Evolutionary conservation across 1,140 invertebrate species (phyloP), one percentile per base, ranked within the genome.

Genomic region (Dinoponera quadriceps): DNA sequence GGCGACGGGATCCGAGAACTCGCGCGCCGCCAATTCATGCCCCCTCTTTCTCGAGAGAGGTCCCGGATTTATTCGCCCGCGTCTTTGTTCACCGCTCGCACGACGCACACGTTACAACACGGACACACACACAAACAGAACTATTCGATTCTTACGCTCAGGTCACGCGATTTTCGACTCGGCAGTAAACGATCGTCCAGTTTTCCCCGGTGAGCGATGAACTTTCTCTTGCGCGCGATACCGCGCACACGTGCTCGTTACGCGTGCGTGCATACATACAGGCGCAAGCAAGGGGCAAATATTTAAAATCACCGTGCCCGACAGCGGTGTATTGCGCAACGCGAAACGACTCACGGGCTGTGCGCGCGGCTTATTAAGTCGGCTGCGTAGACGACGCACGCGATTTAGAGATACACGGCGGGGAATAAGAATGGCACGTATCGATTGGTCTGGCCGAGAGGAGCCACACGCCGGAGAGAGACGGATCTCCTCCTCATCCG

Each of bases 211-310:
- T 71, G 71, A 87, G 44, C 82, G 85, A 55, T 48, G 71, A 88
- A 87, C 86, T 87, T 87, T 88, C 86, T 88, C 86, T 48, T 82
- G 59, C 59, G 44, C 84, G 48, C 54, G 33, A 11, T 63, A 14
- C 20, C 20, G 33, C n/a, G 38, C 13, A 51, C 1, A 7, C 13
- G 11, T 20, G 44, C n/a, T n/a, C n/a, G n/a, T n/a, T 14, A 0
- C 72, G 44, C 33, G 14, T 55, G 55, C 38, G 66, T 33, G 33
- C 16, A 51, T 18, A 18, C 5, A 29, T n/a, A n/a, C n/a, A 25
- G 3, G 11, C 11, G 20, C 11, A 33, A 16, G 20, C 22, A 57
- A 13, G 62, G 60, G 54, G 54, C 29, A 87, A 80, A 81, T 87
- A 85, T 85, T 87, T 83, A 68, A 85, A 87, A 87, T 85, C 84